Evolutionary conservation across 2,888 invertebrate genomes (phyloP).

Genomic region (Oscheius onirici): DNA sequence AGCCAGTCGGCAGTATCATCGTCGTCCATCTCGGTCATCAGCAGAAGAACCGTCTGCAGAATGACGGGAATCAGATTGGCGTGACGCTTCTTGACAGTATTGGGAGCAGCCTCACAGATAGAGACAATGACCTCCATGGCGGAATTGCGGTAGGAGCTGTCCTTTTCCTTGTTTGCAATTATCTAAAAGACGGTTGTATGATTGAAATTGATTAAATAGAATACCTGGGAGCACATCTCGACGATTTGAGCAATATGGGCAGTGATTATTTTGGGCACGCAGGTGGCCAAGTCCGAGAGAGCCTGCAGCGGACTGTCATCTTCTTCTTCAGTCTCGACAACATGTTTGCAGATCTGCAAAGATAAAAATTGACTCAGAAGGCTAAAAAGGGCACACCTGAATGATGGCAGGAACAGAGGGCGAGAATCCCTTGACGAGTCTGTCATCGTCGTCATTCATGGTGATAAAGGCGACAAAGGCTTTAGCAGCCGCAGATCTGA

Average conservation of each 20-base stretch:
- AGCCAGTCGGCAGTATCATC: constrained; percentile 91
- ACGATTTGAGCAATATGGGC: constrained; percentile 88
- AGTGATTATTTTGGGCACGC: constrained; percentile 89
- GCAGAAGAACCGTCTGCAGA: constrained; percentile 85
- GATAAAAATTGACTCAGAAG: background rate
- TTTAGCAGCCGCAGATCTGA: constrained; percentile 75
- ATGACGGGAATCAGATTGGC: constrained; percentile 81
- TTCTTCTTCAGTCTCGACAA: constrained; percentile 85
- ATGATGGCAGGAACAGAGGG: constrained; percentile 21
- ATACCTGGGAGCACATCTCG: constrained; percentile 83
- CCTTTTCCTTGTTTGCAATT: constrained; percentile 70
- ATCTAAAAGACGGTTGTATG: constrained; percentile 37
- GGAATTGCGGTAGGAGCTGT: constrained; percentile 83
- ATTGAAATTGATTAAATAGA: constrained; percentile 75
- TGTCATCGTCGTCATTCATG: constrained; percentile 91
- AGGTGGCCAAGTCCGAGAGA: constrained; percentile 91
- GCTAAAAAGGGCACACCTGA: constrained; percentile 10
- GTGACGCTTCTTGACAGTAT: constrained; percentile 92
- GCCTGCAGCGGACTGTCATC: constrained; percentile 85
- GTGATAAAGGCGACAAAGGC: constrained; percentile 82
- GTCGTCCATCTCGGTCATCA: constrained; percentile 94
- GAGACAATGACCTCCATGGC: constrained; percentile 86
- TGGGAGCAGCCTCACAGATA: constrained; percentile 90
- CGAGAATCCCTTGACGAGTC: constrained; percentile 81
- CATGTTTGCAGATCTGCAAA: constrained; percentile 80